phyloP scores from a whole-genome alignment of 2,113 vertebrate genomes.

The Microcebus jonahi region DNA sequence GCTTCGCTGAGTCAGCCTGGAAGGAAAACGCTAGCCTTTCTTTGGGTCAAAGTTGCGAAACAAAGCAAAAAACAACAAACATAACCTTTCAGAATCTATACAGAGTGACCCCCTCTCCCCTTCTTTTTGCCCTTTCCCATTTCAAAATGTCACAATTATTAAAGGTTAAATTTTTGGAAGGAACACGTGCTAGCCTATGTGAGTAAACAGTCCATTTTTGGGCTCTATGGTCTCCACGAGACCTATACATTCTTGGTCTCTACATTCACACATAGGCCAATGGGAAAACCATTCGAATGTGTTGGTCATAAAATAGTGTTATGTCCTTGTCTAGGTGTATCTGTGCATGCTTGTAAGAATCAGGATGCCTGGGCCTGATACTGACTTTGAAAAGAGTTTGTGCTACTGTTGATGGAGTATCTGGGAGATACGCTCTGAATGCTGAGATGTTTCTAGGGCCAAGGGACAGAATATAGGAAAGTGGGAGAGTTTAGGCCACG shows the following conservation, averaged over 20 bases:
- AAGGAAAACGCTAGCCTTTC: neutral
- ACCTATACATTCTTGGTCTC: neutral
- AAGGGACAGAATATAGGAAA: neutral
- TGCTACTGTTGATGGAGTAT: neutral
- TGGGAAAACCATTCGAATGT: neutral
- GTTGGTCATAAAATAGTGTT: too few species aligned
- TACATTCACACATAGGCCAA: neutral
- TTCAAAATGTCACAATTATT: conserved; percentile 14
- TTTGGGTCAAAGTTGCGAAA: neutral
- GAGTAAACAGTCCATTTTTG: neutral
- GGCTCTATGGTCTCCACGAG: neutral
- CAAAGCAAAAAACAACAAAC: neutral
- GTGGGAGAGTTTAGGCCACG: neutral
- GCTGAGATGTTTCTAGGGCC: neutral
- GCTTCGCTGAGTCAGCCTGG: neutral
- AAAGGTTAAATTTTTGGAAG: conserved; percentile 18
- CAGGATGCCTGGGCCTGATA: neutral
- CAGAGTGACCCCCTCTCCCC: neutral
- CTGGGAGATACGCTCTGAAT: neutral
- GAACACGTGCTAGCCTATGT: too few species aligned
- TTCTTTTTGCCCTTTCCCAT: neutral
- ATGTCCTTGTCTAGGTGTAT: rapidly evolving
- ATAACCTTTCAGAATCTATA: neutral
- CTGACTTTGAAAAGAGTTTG: neutral
- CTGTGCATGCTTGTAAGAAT: neutral